Base-by-base conservation (phyloP, 2,797 vertebrate genomes). In the Brotula barbata region DNA sequence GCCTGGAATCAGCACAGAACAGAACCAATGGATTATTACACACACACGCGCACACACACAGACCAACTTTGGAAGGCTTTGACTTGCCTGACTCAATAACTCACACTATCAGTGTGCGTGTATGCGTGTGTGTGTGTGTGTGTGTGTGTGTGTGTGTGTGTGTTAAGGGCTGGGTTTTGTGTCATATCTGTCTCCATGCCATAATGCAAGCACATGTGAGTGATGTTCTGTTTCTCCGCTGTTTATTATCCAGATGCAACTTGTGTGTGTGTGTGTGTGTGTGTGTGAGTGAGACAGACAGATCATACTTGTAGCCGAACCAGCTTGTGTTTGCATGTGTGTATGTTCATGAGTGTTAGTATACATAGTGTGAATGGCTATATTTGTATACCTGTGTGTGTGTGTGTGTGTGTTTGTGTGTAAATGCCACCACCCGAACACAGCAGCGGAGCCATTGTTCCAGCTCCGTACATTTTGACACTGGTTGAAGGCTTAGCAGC, bases 1-100 rank as follows among this genome's bases (percentile, higher is more conserved):
- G 82, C 92, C 91, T 90, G 91, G 94, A 96, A 96, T 95, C 94
- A 95, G 92, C 92, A 91, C 77, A 94, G 94, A 96, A 97, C 94
- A 95, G 95, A 97, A 96, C 94, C 93, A 95, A 96, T 95, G 94
- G 95, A 96, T 98, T 97, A 97, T 94, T 85, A 78, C 75, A 76
- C 68, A 83, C 67, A 75, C 78, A 58, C 64, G 43, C n/a, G 20
- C 28, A 12, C 48, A 51, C 48, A 36, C 48, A 20, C 54, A 46
- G 11, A 57, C 62, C 69, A 85, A 88, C 78, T 89, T 85, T 80
- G 64, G 66, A 84, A 76, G 68, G 87, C 82, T 88, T 87, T 88
- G 78, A 86, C 82, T 86, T 85, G 80, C 85, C 85, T 85, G 85
- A 85, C 81, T 86, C 84, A 83, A 83, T 88, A 84, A 80, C 76